Percentiles rank a stretch among this genome's conserved stretches.
phyloP scores from a whole-genome alignment of 2,888 invertebrate species.

The Tetrapedia diversipes region DNA sequence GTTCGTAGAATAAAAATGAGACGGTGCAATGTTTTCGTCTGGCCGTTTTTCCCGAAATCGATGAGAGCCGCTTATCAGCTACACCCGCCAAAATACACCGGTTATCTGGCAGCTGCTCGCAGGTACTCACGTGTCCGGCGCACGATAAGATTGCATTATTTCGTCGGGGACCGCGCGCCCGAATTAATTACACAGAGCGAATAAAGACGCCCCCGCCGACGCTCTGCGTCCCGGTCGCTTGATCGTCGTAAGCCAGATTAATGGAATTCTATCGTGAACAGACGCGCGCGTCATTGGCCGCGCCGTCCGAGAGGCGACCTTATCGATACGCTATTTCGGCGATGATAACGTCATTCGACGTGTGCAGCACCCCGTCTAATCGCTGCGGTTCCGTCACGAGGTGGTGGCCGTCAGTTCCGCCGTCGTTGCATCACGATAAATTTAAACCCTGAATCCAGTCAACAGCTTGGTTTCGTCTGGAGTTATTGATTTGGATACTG shows the following conservation, averaged over 20 bases:
- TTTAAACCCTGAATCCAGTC: no score
- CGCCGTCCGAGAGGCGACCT: slow-evolving; percentile 76
- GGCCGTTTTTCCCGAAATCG: slow-evolving; percentile 38
- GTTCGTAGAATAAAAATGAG: no score
- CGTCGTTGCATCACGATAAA: slow-evolving; percentile 35
- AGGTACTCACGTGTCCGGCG: slow-evolving; percentile 43
- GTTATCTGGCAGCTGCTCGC: slow-evolving; percentile 60
- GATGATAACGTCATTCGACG: slow-evolving; percentile 69
- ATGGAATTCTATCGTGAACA: slow-evolving; percentile 78
- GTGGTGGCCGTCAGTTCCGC: slow-evolving; percentile 19
- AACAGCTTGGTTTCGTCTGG: no score
- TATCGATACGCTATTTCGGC: slow-evolving; percentile 73
- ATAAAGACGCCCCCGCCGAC: slow-evolving; percentile 44
- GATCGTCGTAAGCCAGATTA: slow-evolving; percentile 77
- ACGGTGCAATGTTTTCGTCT: slow-evolving; percentile 13
- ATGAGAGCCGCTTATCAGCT: slow-evolving; percentile 20
- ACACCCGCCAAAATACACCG: slow-evolving; percentile 65
- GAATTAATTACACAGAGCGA: slow-evolving; percentile 51
- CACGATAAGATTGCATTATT: slow-evolving; percentile 63
- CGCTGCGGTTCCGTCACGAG: no score
- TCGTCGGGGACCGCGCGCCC: slow-evolving; percentile 31
- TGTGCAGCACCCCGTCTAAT: neutral
- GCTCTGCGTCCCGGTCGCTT: slow-evolving; percentile 13
- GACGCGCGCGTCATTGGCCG: slow-evolving; percentile 75
- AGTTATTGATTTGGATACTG: no score